Conservation (phyloP, 2,113 vertebrate species). For the Stomatorhinus ivindoensis region DNA sequence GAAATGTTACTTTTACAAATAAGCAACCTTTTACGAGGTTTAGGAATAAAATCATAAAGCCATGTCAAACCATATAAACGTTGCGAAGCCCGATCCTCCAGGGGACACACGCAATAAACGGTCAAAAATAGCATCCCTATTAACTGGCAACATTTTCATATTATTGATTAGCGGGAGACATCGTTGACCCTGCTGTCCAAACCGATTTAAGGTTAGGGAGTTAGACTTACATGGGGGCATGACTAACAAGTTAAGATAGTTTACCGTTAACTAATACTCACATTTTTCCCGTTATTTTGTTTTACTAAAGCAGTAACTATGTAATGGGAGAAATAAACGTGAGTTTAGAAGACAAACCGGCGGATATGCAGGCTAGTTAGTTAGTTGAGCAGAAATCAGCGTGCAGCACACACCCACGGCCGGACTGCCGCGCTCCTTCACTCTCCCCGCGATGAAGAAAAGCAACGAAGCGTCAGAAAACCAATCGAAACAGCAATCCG, state of each 20-base stretch:
- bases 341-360: not conserved
- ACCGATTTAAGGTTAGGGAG: not conserved
- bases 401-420: not conserved
- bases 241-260: not conserved
- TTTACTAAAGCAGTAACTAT: not conserved
- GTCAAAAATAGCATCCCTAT: not conserved
- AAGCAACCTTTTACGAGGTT: not conserved
- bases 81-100: not conserved
- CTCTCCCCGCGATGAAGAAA: not conserved
- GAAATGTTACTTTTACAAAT: not conserved
- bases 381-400: not conserved
- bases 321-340: not conserved
- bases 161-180: not conserved
- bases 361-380: not conserved
- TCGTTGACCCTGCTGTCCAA: not conserved
- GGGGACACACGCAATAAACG: not conserved
- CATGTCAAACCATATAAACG: not conserved
- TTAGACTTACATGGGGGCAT: too few species aligned
- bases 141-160: not conserved
- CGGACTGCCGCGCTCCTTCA: not conserved
- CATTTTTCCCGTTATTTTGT: not conserved
- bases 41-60: not conserved
- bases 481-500: not conserved
- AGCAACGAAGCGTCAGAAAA: not conserved
- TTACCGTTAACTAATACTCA: not conserved